Evolutionary conservation across 2,888 invertebrate species (phyloP).

Genomic region (Notodonta ziczac): DNA sequence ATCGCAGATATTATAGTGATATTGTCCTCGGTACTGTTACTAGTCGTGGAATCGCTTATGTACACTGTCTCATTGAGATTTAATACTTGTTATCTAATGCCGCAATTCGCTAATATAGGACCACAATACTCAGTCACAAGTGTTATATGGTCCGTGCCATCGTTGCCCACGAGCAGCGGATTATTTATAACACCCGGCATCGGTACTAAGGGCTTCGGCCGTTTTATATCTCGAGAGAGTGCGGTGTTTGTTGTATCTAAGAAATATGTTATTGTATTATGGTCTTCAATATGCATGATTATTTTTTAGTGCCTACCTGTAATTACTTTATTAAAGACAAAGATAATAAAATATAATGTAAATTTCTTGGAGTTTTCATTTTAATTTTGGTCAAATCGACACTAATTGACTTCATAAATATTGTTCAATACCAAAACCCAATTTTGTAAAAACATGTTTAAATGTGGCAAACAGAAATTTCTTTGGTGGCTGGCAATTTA

Average conservation of each 20-base stretch:
- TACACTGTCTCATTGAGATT: conserved; percentile 37
- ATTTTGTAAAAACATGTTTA: no score
- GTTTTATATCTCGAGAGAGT: conserved; percentile 45
- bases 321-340: conserved; percentile 85
- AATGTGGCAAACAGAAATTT: no score
- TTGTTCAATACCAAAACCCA: no score
- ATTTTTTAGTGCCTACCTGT: conserved; percentile 85
- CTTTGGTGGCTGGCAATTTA: no score
- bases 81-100: conserved; percentile 29
- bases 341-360: conserved; percentile 83
- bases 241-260: conserved; percentile 76
- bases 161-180: conserved; percentile 25
- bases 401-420: no score
- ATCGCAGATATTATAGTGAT: not conserved
- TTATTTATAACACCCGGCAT: conserved; percentile 18
- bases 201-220: conserved; percentile 43
- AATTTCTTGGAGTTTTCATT: conserved; percentile 62
- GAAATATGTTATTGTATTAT: conserved; percentile 81
- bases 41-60: conserved; percentile 32
- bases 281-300: conserved; percentile 83
- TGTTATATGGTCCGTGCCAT: conserved; percentile 45
- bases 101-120: conserved; percentile 26
- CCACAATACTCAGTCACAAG: conserved; percentile 45
- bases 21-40: conserved; percentile 17
- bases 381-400: not conserved